Base-by-base conservation (phyloP, 2,113 vertebrate species). In the Leptodactylus fuscus region DNA sequence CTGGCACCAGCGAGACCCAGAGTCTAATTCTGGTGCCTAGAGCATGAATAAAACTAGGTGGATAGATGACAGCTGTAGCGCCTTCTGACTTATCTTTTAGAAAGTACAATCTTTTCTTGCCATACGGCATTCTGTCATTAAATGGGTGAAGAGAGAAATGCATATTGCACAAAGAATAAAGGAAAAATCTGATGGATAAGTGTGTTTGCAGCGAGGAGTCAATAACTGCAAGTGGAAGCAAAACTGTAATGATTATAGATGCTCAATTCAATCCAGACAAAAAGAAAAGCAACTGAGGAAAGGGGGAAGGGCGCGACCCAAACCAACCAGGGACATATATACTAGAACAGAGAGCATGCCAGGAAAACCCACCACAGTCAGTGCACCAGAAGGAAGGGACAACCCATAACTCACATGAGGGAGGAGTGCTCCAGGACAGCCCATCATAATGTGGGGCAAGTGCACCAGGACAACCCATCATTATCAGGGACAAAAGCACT, bases 21-120 rank as follows among this genome's bases (percentile, higher is more conserved):
- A 65, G 78, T 29, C 38, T 62, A 48, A 80, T 46, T 65, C 55
- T 12, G 78, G 34, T 36, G 58, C 58, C 78, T 18, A 38, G 78
- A 60, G 78, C 58, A 65, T n/a, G 60, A 65, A 62, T 32, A 65
- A 65, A 29, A 13, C 78, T 18, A 81, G 34, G 62, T 15, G 44
- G 55, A 46, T 2, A 46, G 34, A 44, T 38, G 38, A 81, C n/a
- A 55, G 53, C 53, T 38, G 16, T 15, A 13, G 34, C 32, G 49
- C 48, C 74, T 34, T 22, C 74, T 22, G 69, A 71, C 69, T 71
- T 71, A 67, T 67, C 71, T 48, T 38, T n/a, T 16, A 27, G 41
- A 74, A 74, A 74, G 36, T 71, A 71, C 69, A 71, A 71, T 71
- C 69, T 71, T n/a, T 44, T 71, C 69, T 24, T 22, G 22, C 69